These are phyloP conservation scores for Candidula unifasciata DNA, from an alignment of 2,888 invertebrate species.

Conservation along the genomic window DNA sequence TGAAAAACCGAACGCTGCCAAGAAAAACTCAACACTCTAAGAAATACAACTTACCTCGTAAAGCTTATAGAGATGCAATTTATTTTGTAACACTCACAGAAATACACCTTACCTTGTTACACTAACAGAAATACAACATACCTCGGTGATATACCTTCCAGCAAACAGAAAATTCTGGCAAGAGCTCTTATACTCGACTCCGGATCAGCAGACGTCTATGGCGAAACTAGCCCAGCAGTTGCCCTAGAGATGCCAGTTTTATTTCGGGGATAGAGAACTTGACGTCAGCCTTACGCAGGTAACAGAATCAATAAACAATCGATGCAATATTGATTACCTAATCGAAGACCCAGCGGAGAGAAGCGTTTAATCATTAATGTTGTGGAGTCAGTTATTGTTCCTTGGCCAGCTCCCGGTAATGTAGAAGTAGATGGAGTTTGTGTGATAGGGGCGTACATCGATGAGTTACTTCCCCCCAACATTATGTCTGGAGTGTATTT, in stretches of 20 bases:
- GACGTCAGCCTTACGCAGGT: constrained; percentile 30
- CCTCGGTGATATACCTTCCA: background rate
- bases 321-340: constrained; percentile 11
- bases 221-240: background rate
- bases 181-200: background rate
- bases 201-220: background rate
- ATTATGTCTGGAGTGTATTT: background rate
- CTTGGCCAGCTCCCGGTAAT: background rate
- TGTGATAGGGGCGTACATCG: background rate
- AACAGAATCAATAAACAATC: constrained; percentile 16
- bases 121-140: background rate
- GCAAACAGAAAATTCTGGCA: too few species aligned
- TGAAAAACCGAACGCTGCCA: too few species aligned
- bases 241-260: background rate
- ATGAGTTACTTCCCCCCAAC: too few species aligned
- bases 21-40: too few species aligned
- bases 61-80: too few species aligned
- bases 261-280: background rate
- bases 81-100: too few species aligned
- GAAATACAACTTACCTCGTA: too few species aligned
- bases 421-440: background rate
- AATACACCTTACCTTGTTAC: background rate
- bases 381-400: background rate
- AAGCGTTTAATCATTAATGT: constrained; percentile 12
- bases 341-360: constrained; percentile 3